Evolutionary conservation across 2,888 invertebrate species (phyloP).

Genomic region (Alloplasta piceator): DNA sequence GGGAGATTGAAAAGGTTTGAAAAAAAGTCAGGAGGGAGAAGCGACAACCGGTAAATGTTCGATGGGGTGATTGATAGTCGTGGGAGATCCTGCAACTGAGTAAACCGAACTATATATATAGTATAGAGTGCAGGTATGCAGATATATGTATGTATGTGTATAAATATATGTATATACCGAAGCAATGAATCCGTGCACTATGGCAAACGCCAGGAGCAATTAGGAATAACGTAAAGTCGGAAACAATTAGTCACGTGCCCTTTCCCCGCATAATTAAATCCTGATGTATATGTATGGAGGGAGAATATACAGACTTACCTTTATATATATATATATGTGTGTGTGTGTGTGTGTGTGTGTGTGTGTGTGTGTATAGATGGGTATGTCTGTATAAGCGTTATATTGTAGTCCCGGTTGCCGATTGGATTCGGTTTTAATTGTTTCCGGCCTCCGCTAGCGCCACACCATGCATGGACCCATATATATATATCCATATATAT

Average conservation of each 20-base stretch:
- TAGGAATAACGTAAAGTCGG: slow-evolving; percentile 76
- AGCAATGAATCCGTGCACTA: slow-evolving; percentile 65
- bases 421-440: slow-evolving; percentile 71
- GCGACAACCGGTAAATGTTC: slow-evolving; percentile 37
- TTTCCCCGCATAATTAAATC: slow-evolving; percentile 73
- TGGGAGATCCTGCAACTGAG: background rate
- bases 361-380: slow-evolving; percentile 24
- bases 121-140: background rate
- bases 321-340: background rate
- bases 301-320: slow-evolving; percentile 3
- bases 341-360: too few species aligned
- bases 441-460: slow-evolving; percentile 63
- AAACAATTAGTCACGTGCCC: slow-evolving; percentile 77
- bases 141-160: slow-evolving; percentile 1
- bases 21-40: slow-evolving; percentile 21
- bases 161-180: slow-evolving; percentile 63
- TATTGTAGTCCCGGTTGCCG: slow-evolving; percentile 65
- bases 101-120: slow-evolving; percentile 12
- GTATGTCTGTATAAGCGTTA: slow-evolving; percentile 36
- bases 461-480: slow-evolving; percentile 28
- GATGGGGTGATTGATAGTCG: slow-evolving; percentile 52
- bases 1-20: background rate
- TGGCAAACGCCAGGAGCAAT: slow-evolving; percentile 70
- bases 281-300: slow-evolving; percentile 60
- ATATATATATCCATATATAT: background rate